A percentile compares a stretch with the other conserved stretches of the same genome.
Evolutionary conservation across 1,140 invertebrate species (phyloP).

Genomic region (Calephelis virginiensis): DNA sequence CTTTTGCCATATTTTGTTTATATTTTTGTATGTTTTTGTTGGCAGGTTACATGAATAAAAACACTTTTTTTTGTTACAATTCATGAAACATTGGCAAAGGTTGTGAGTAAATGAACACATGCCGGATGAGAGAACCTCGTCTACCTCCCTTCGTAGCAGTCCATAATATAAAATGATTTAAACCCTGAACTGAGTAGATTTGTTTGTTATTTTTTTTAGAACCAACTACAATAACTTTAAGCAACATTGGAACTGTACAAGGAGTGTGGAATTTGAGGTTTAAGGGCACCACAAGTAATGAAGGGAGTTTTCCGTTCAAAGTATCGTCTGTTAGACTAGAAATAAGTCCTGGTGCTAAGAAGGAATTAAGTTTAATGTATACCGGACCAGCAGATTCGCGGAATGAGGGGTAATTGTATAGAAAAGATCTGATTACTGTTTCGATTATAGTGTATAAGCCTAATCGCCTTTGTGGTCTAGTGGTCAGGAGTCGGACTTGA

Average conservation of each 20-base stretch:
- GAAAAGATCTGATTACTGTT: neutral
- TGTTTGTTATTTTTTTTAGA: conserved; percentile 33
- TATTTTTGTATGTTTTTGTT: no score
- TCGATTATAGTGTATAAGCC: neutral
- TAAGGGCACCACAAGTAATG: conserved; percentile 27
- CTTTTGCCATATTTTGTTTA: no score
- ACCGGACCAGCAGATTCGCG: conserved; percentile 46
- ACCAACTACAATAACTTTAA: conserved; percentile 41
- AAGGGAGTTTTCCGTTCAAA: conserved; percentile 49
- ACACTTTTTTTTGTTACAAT: no score
- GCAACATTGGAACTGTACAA: conserved; percentile 47
- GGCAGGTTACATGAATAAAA: no score
- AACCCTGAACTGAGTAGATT: no score
- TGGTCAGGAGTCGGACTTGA: no score
- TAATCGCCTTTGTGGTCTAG: no score
- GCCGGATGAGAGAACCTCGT: no score
- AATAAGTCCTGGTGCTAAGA: conserved; percentile 38
- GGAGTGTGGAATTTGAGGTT: conserved; percentile 55
- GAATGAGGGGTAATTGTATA: conserved; percentile 47
- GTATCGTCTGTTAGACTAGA: conserved; percentile 46
- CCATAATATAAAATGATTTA: no score
- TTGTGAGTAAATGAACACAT: no score
- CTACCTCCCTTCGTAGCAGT: no score
- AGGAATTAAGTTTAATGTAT: conserved; percentile 42
- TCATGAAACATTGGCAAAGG: no score